Evolutionary conservation across 2,113 vertebrate species (phyloP), one percentile per base, ranked within the genome.

Genomic region (Regulus satrapa): DNA sequence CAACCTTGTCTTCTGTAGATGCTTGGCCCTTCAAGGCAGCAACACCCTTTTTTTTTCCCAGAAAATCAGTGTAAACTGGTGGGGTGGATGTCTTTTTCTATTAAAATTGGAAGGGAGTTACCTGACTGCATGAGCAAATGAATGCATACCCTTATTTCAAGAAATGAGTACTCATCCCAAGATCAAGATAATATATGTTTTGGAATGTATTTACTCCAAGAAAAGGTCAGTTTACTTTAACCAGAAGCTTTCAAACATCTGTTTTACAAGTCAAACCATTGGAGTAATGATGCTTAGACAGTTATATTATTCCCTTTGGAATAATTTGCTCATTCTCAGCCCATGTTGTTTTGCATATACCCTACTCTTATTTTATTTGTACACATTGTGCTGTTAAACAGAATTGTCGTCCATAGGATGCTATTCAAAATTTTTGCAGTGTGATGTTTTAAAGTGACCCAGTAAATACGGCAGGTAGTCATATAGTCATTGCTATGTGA

Each of bases 151-250:
- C 13, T 40, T 89, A 56, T 67, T 80, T 74, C 26, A 72, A 56
- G 29, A 36, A 63, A 26, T 74, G 41, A 86, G 24, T 59, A 59
- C 18, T 52, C 28, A 40, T 28, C 13, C 64, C 64, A 71, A 81
- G 36, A 55, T 10, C 5, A 48, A 59, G 55, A 61, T 19, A 86
- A 84, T 32, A 43, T 1, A 10, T 46, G 13, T 1, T 59, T 83
- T 74, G 5, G n/a, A 56, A 76, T 14, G 3, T 52, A 61, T 72
- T 78, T 81, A 43, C 12, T 64, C 16, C 24, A 54, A 55, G 54
- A 74, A 26, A 83, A 88, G n/a, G 66, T 68, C 64, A 89, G n/a
- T 74, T 77, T 95, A 13, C 49, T 51, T 92, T 75, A 91, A 59
- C 12, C 25, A 89, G 58, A 66, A 77, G 5, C 18, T 75, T 84